Evolutionary conservation across 2,797 vertebrate genomes (phyloP).

Genomic region (Chromobotia macracanthus): DNA sequence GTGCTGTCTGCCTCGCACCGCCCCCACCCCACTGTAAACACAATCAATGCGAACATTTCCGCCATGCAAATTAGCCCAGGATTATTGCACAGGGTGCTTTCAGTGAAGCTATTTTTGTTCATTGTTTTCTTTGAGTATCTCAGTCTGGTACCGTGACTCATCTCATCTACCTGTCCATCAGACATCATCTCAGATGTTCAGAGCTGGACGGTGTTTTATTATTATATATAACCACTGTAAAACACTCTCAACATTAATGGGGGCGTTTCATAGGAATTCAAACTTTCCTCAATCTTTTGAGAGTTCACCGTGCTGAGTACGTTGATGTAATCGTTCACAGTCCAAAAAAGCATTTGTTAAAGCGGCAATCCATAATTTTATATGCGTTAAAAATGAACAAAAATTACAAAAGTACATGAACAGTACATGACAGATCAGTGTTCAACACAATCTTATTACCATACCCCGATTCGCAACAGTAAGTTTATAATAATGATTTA

Average conservation of each 20-base stretch:
- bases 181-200: not conserved
- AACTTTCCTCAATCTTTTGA: not conserved
- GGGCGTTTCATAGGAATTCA: not conserved
- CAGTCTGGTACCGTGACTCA: not conserved
- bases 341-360: not conserved
- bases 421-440: no score
- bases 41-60: conserved; percentile 27
- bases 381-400: no score
- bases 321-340: not conserved
- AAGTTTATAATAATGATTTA: no score
- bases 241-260: not conserved
- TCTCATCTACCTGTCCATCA: conserved; percentile 7
- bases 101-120: not conserved
- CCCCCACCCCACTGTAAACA: conserved; percentile 44
- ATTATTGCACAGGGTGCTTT: conserved; percentile 41
- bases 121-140: not conserved
- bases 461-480: no score
- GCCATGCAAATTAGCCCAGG: conserved; percentile 29
- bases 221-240: not conserved
- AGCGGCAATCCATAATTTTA: no score
- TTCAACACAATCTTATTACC: no score
- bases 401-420: no score
- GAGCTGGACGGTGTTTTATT: not conserved
- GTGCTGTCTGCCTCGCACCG: conserved; percentile 25
- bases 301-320: not conserved